Evolutionary conservation across 2,113 vertebrate genomes (phyloP).

Genomic region (Scomber scombrus): DNA sequence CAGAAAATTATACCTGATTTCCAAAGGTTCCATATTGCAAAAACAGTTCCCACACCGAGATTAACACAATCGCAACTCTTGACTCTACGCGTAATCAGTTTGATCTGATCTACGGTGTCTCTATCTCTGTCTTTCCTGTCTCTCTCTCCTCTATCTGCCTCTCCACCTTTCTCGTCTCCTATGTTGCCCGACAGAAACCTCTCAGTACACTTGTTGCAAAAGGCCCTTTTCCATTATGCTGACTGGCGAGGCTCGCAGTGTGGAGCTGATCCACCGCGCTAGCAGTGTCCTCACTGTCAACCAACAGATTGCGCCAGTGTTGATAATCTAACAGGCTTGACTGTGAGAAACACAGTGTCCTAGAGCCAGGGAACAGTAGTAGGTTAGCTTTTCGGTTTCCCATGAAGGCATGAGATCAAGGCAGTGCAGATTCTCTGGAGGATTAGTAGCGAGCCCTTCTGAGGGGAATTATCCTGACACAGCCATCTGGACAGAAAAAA

Average conservation of each 20-base stretch:
- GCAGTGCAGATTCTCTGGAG: slow-evolving; percentile 66
- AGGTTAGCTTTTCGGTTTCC: slow-evolving; percentile 21
- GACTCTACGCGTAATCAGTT: slow-evolving; percentile 47
- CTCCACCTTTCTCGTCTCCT: slow-evolving; percentile 9
- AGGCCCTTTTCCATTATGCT: not conserved
- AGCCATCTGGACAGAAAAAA: slow-evolving; percentile 73
- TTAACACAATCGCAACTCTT: slow-evolving; percentile 28
- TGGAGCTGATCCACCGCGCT: not conserved
- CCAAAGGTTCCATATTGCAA: slow-evolving; percentile 48
- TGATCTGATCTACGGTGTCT: slow-evolving; percentile 35
- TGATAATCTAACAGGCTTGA: not conserved
- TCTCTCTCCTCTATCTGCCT: slow-evolving; percentile 11
- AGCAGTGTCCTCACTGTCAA: slow-evolving; percentile 1
- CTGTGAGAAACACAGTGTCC: not conserved
- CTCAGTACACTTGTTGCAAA: not conserved
- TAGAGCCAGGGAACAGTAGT: slow-evolving; percentile 7
- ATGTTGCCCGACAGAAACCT: slow-evolving; percentile 7
- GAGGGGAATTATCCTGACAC: slow-evolving; percentile 73
- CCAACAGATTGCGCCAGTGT: not conserved
- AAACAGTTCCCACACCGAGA: slow-evolving; percentile 59
- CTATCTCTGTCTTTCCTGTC: not conserved
- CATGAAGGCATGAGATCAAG: slow-evolving; percentile 69
- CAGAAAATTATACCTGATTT: slow-evolving; percentile 62
- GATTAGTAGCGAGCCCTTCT: slow-evolving; percentile 72
- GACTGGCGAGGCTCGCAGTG: not conserved